Evolutionary conservation across 1,140 invertebrate species (phyloP), one percentile per base, ranked within the genome.

Genomic region (Sycophila sp.): DNA sequence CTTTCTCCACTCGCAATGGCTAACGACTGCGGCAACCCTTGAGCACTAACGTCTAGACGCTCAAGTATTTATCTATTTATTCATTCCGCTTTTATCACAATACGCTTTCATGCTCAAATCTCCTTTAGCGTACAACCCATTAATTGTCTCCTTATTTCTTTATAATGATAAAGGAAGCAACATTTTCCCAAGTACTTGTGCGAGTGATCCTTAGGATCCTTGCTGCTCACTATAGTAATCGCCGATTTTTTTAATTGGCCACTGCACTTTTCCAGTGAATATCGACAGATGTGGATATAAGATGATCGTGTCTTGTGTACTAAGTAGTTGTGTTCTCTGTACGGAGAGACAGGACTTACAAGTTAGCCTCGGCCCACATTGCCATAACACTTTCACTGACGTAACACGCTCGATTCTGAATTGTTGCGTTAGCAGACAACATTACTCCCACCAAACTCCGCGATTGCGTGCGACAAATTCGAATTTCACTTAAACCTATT

Each of bases 361-460:
- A 79, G 85, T 86, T 86, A 86, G 83, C 85, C 85, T 86, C 85
- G 85, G 83, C 85, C 85, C 83, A 86, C 81, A 86, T 86, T 78
- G 83, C 83, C 81, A 86, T 86, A 86, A 86, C 84, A 85, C 85
- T 86, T 86, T 86, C 85, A 86, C 85, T 85, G 85, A 86, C 83
- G 85, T 86, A 86, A 86, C 84, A 84, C 83, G 83, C 83, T 80
- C 83, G 78, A 76, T 77, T 84, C 79, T 85, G 84, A 85, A 86
- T 81, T 85, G 81, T 86, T 86, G 84, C 83, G 83, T 84, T 82
- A 62, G 17, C 36, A 1, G 15, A 26, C 42, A 60, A 60, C 26
- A 13, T 15, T 45, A 45, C 34, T 22, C n/a, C 51, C 34, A 5
- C 38, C 42, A 15, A 62, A 62, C 38, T 45, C 30, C 58, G 30